Base-by-base conservation (phyloP, 2,888 invertebrate species). In the Agriopis marginaria region DNA sequence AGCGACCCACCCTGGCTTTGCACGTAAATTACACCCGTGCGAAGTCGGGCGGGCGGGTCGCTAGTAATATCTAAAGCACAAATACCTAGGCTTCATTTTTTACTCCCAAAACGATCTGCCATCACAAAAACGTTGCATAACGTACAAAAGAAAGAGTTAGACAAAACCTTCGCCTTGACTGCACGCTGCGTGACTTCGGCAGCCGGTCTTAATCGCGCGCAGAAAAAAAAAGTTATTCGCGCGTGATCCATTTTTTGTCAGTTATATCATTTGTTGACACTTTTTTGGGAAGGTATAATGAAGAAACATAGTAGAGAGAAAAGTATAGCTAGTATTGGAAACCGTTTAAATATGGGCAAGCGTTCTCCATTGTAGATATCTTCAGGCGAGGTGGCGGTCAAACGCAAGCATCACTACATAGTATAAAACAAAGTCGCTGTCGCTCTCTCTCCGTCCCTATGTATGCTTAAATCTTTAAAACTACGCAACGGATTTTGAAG, bases 91-190 rank as follows among this genome's bases (percentile, higher is more conserved):
- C 58, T 45, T 45, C 45, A 58, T 6, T 58, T 32, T 45, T 47
- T 58, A 40, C 23, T 42, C 7, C 5, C 9, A 45, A 12, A 47
- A 47, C 7, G 32, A 45, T 58, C 45, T 12, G n/a, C 58, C 10
- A 10, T 8, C 32, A 47, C 8, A 58, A 47, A 45, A 58, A 47
- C 45, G 45, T 47, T 44, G 44, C 5, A 44, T 17, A 44, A 23
- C 10, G 49, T 32, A 51, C 51, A 51, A 50, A 60, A 60, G 49
- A 60, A 60, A 60, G 49, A 60, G 60, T 40, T 40, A 3, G 4
- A 10, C 12, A 47, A 32, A 47, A 50, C 60, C 60, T 60, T 60
- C 60, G 60, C 60, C 60, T 60, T 60, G 60, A 44, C 44, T 54
- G 56, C 55, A 17, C 14, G 32, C 32, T 32, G 32, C 32, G 32